A percentile compares a stretch with the other conserved stretches of the same genome.
Conservation (phyloP, 2,113 vertebrate species). For the Tetrax tetrax region DNA sequence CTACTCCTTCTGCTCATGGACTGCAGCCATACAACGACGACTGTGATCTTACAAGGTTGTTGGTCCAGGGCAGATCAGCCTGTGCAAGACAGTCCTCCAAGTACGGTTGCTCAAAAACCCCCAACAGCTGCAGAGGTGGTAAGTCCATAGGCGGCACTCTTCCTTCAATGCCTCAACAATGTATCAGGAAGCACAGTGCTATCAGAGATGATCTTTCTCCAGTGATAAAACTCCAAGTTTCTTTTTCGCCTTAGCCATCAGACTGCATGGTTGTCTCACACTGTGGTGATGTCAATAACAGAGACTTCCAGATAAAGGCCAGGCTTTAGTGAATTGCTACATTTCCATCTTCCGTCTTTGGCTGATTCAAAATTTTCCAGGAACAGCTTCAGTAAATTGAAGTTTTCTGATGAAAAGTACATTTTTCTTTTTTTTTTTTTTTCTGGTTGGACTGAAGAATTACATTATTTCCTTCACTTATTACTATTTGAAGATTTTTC, state of each 20-base stretch:
- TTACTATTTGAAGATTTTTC: not conserved
- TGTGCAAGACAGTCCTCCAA: not conserved
- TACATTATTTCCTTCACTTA: conserved; percentile 6
- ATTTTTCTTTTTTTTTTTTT: not conserved
- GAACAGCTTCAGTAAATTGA: not conserved
- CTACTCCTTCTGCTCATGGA: not conserved
- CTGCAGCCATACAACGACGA: not conserved
- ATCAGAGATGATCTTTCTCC: not conserved
- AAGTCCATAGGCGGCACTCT: not conserved
- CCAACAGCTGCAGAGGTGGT: not conserved
- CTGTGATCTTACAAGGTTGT: not conserved
- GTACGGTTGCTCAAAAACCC: not conserved
- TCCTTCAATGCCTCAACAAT: not conserved
- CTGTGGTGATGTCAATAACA: not conserved
- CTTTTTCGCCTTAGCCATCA: not conserved
- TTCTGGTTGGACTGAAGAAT: not conserved
- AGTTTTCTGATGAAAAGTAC: not conserved
- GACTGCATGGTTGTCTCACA: not conserved
- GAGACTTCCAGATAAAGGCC: not conserved
- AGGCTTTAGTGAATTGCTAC: not conserved
- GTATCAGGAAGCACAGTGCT: not conserved
- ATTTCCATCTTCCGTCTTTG: not conserved
- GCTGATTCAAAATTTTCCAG: not conserved
- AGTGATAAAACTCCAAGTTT: not conserved
- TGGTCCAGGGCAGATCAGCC: not conserved